Conservation (phyloP, 2,888 invertebrate genomes). For the Agrochola lota region DNA sequence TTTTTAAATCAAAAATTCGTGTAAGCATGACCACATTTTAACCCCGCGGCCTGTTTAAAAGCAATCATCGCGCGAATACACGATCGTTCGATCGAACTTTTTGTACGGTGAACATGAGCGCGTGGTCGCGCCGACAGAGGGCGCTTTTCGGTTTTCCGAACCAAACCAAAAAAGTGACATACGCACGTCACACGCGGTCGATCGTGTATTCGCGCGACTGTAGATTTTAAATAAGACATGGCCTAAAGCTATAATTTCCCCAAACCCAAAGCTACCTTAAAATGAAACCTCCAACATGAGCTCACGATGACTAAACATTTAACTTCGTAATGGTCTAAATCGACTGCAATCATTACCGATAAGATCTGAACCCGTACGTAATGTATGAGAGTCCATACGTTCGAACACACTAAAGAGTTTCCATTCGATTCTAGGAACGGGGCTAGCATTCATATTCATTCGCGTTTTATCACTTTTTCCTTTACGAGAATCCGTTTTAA, state of each 20-base stretch:
- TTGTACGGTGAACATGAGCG: no score
- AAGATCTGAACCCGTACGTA: constrained; percentile 54
- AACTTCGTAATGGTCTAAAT: constrained; percentile 58
- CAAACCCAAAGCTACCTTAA: constrained; percentile 15
- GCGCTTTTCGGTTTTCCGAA: no score
- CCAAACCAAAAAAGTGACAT: no score
- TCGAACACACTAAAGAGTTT: constrained; percentile 57
- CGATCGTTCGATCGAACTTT: no score
- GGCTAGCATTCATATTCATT: constrained; percentile 50
- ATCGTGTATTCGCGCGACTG: no score
- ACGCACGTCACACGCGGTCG: no score
- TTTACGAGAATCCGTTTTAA: constrained; percentile 30
- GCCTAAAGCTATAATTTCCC: constrained; percentile 2
- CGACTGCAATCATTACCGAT: constrained; percentile 60
- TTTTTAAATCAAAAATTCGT: not conserved
- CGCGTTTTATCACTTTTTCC: constrained; percentile 47
- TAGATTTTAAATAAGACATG: no score
- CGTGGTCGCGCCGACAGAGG: no score
- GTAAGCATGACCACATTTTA: not conserved
- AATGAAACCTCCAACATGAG: constrained; percentile 26
- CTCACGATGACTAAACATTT: constrained; percentile 50
- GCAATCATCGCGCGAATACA: no score
- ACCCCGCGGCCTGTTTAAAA: no score
- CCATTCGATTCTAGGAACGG: constrained; percentile 51
- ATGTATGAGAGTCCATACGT: constrained; percentile 52